Conservation (phyloP, 64 coral and sea anemone genomes). For the Stichodactyla helianthus region DNA sequence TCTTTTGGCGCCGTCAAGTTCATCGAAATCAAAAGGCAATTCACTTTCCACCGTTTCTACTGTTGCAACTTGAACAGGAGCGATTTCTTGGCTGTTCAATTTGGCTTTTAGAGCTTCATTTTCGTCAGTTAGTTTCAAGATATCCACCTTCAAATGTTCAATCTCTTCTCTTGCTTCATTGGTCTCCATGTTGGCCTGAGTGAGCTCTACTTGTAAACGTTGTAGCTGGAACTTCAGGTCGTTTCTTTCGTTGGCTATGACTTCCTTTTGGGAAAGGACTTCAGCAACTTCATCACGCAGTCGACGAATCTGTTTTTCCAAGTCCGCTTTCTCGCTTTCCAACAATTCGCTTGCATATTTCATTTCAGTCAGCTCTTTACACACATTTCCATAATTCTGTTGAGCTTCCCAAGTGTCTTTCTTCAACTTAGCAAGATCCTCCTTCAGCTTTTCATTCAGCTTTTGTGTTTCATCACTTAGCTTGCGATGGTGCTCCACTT, state of each 20-base stretch:
- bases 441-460: slow-evolving; percentile 86
- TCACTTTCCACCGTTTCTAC: slow-evolving; percentile 68
- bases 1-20: slow-evolving; percentile 67
- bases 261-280: slow-evolving; percentile 49
- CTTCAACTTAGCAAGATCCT: slow-evolving; percentile 60
- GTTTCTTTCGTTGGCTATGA: slow-evolving; percentile 58
- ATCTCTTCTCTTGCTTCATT: slow-evolving; percentile 67
- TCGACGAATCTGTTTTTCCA: slow-evolving; percentile 59
- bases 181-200: slow-evolving; percentile 51
- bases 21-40: slow-evolving; percentile 64
- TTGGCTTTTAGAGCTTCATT: slow-evolving; percentile 50
- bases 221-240: slow-evolving; percentile 66
- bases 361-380: slow-evolving; percentile 44
- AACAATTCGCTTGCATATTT: slow-evolving; percentile 40
- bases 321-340: slow-evolving; percentile 56
- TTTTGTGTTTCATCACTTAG: slow-evolving; percentile 59
- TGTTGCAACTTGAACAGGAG: slow-evolving; percentile 49
- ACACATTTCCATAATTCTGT: slow-evolving; percentile 44
- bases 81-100: slow-evolving; percentile 29
- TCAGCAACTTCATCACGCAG: slow-evolving; percentile 63
- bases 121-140: slow-evolving; percentile 54
- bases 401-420: slow-evolving; percentile 75
- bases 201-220: slow-evolving; percentile 52
- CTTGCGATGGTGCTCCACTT: slow-evolving; percentile 50
- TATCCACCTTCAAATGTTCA: slow-evolving; percentile 55